Evolutionary conservation across 2,888 invertebrate species (phyloP).

Genomic region (Cryptosula pallasiana): DNA sequence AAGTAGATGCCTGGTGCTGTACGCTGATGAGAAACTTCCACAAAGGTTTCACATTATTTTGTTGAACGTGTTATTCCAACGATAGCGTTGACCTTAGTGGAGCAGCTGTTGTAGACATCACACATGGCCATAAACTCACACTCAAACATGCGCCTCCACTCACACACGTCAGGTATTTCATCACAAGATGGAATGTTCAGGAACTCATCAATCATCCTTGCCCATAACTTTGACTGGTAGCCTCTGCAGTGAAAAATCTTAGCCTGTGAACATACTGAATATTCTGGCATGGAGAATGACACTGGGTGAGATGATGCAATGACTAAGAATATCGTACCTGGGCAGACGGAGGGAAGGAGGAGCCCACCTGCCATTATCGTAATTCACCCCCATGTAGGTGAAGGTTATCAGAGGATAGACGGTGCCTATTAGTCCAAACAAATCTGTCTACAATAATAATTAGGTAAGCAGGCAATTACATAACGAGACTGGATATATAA

Average conservation of each 20-base stretch:
- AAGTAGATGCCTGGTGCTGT: too few relatives aligned
- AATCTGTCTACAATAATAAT: slow-evolving; percentile 70
- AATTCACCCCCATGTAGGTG: slow-evolving; percentile 75
- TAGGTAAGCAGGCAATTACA: too few relatives aligned
- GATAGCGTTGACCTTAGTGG: too few relatives aligned
- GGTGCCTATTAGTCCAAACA: slow-evolving; percentile 81
- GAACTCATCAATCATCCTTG: slow-evolving; percentile 70
- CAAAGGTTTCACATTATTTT: too few relatives aligned
- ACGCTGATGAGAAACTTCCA: too few relatives aligned
- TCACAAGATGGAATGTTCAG: slow-evolving; percentile 76
- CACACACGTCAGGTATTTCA: slow-evolving; percentile 65
- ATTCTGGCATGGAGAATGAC: too few relatives aligned
- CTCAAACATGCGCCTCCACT: slow-evolving; percentile 39
- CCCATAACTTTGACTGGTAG: slow-evolving; percentile 59
- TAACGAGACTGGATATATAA: too few relatives aligned
- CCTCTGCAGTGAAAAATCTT: background rate
- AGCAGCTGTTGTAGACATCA: background rate
- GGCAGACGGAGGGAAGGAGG: background rate
- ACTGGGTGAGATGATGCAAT: too few relatives aligned
- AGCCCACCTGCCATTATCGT: background rate
- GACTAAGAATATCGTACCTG: background rate
- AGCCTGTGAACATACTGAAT: too few relatives aligned
- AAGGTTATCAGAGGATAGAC: slow-evolving; percentile 81
- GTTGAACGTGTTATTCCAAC: too few relatives aligned
- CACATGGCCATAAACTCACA: slow-evolving; percentile 32